These are phyloP conservation scores for Parnassius apollo DNA, from an alignment of 2,888 invertebrate species.

Conservation along the genomic window DNA sequence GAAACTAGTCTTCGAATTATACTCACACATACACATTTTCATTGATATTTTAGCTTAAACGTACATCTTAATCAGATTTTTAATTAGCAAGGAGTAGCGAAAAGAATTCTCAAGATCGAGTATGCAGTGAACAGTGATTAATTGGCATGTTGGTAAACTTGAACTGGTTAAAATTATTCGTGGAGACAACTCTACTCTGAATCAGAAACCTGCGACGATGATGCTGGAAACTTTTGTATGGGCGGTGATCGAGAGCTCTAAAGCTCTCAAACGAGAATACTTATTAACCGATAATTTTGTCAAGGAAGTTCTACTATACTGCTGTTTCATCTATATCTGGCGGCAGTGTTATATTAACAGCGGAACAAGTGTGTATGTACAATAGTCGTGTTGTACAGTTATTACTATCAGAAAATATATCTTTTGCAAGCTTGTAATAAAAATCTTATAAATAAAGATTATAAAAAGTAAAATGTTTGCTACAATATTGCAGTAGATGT, in stretches of 20 bases:
- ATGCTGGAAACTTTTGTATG: slow-evolving; percentile 17
- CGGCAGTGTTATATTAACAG: too few species aligned
- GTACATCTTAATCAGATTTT: slow-evolving; percentile 4
- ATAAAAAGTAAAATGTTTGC: too few species aligned
- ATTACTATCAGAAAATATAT: too few species aligned
- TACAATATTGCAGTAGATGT: too few species aligned
- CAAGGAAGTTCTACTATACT: not conserved
- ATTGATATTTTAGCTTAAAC: slow-evolving; percentile 1
- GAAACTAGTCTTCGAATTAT: slow-evolving; percentile 38
- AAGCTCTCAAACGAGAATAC: slow-evolving; percentile 9
- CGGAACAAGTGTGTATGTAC: too few species aligned
- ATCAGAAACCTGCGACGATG: slow-evolving; percentile 21
- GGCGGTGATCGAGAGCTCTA: slow-evolving; percentile 9
- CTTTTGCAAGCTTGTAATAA: too few species aligned
- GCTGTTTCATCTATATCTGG: not conserved
- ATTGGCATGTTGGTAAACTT: not conserved
- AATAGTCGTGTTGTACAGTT: too few species aligned
- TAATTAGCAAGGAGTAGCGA: too few species aligned
- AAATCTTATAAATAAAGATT: too few species aligned
- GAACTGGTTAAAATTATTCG: slow-evolving; percentile 6
- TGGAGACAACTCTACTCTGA: slow-evolving; percentile 5
- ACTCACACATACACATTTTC: slow-evolving; percentile 32
- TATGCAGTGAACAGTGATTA: too few species aligned
- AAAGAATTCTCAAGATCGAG: too few species aligned
- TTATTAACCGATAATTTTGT: slow-evolving; percentile 7